Percentiles rank a stretch among this genome's conserved stretches.
phyloP scores from a whole-genome alignment of 2,888 invertebrate species.

The Conomelus anceps region DNA sequence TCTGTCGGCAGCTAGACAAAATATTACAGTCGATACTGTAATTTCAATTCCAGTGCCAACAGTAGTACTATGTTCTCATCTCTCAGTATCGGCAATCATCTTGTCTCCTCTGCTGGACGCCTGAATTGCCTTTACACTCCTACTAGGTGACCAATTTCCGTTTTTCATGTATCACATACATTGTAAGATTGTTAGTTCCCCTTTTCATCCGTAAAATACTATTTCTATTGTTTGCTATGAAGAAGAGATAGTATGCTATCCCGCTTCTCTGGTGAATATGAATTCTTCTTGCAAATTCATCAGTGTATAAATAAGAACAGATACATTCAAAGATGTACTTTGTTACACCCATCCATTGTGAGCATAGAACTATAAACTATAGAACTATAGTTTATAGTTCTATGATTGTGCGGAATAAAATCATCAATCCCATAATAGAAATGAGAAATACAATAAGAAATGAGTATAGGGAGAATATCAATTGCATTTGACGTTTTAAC shows the following conservation, averaged over 20 bases:
- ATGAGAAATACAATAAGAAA: too few relatives aligned
- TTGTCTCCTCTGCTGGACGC: neutral
- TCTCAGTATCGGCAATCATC: neutral
- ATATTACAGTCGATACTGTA: neutral
- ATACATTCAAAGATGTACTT: too few relatives aligned
- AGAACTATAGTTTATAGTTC: too few relatives aligned
- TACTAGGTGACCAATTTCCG: neutral
- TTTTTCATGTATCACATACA: neutral
- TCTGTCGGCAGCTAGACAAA: neutral
- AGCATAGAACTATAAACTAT: too few relatives aligned
- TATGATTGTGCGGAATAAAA: too few relatives aligned
- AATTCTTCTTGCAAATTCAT: neutral
- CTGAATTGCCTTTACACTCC: too few relatives aligned
- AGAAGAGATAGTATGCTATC: neutral
- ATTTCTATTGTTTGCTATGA: neutral
- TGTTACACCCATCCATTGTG: too few relatives aligned
- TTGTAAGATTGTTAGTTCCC: neutral
- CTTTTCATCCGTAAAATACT: neutral
- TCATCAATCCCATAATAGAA: too few relatives aligned
- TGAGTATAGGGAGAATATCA: too few relatives aligned
- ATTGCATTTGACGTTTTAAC: too few relatives aligned
- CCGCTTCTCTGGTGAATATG: too few relatives aligned
- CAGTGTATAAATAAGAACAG: neutral
- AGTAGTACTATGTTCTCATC: neutral
- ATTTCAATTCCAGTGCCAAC: neutral